Evolutionary conservation across 1,140 invertebrate species (phyloP), one percentile per base, ranked within the genome.

Genomic region (Cotesia glomerata): DNA sequence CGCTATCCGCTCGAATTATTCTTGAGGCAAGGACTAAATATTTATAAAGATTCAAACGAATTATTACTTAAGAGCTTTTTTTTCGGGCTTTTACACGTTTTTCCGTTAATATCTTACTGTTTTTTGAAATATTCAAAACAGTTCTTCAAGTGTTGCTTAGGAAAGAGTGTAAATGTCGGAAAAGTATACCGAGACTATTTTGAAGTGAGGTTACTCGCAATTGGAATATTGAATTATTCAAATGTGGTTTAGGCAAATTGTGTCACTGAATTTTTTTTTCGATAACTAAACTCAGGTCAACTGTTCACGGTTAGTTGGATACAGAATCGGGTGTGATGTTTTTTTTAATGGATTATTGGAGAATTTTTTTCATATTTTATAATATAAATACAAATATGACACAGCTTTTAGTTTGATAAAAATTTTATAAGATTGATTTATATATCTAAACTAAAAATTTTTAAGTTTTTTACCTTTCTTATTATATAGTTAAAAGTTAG

Each of bases 161-260:
- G 5, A 54, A 18, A n/a, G 13, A 18, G n/a, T 4, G n/a, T 26
- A 54, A 54, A 54, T 4, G 13, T 14, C 13, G 52, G 13, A 54
- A 54, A 54, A 54, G 52, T 14, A 54, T 14, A 54, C 13, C 5
- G n/a, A 56, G 52, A 54, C 45, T 56, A 68, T 54, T 54, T 52
- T 51, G 7, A 4, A n/a, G 51, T 56, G 13, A 34, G 52, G 51
- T 56, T 58, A 68, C 7, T 36, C 7, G 14, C 14, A 64, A 32
- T 14, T 45, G 36, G 52, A 68, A 68, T 68, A 68, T 68, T 52
- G 66, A 68, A 68, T 68, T 68, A 68, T 68, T 68, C 66, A 68
- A 68, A 68, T 68, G 34, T 36, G 66, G 66, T 68, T 68, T 68
- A 68, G 66, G 11, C 66, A 68, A 56, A 68, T 68, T 51, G 51